phyloP scores from a whole-genome alignment of 2,888 invertebrate species.

The Tolmerus cingulatus region DNA sequence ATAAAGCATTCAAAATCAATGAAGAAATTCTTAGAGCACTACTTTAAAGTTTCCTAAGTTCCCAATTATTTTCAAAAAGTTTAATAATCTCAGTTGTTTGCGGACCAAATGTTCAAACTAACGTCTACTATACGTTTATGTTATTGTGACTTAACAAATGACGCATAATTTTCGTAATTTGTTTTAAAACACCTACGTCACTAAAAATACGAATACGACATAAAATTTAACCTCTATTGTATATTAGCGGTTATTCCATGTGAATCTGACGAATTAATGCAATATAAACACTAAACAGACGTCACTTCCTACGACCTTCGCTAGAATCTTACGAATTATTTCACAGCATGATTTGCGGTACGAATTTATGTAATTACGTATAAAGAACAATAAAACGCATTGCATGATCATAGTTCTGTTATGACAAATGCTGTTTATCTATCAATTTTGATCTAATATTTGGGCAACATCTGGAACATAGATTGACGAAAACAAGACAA shows the following conservation, averaged over 20 bases:
- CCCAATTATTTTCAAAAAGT: not conserved
- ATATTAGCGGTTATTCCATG: not conserved
- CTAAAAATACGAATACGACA: not conserved
- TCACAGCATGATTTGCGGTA: not conserved
- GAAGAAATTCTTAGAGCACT: not conserved
- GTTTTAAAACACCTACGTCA: not conserved
- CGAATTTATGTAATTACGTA: not conserved
- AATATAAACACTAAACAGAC: not conserved
- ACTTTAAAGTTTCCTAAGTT: not conserved
- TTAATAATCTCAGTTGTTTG: not conserved
- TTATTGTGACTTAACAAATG: not conserved
- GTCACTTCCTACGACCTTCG: not conserved
- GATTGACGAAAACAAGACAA: not conserved
- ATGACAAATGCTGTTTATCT: not conserved
- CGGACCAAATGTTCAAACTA: not conserved
- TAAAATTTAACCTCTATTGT: not conserved
- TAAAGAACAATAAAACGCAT: not conserved
- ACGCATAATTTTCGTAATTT: not conserved
- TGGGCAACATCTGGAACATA: not conserved
- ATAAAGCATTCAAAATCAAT: not conserved
- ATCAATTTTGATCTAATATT: not conserved
- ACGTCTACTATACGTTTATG: not conserved
- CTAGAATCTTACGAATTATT: not conserved
- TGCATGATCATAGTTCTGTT: not conserved
- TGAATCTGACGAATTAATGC: not conserved